Evolutionary conservation across 2,113 vertebrate genomes (phyloP), one percentile per base, ranked within the genome.

Genomic region (Alethe castanea): DNA sequence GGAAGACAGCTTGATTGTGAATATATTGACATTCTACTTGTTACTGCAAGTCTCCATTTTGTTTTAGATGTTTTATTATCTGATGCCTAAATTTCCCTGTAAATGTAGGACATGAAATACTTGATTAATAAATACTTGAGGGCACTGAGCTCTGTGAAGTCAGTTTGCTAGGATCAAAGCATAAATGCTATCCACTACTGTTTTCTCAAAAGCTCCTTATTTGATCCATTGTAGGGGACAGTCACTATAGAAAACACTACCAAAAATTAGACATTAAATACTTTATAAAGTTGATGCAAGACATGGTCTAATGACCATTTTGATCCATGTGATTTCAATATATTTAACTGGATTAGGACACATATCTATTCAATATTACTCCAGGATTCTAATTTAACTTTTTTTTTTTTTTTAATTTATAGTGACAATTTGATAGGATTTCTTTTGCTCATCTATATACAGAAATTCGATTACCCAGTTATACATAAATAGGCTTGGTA

Each of bases 1-100:
- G 38, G 83, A 95, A 92, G 91, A 74, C 53, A 91, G 77, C 77
- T 94, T 96, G 94, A 81, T 60, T 86, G 65, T 84, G 65, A 84
- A 71, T 95, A 76, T 81, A 76, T 81, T 87, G 78, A 35, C 81
- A 89, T 89, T 89, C 57, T 65, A 65, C 69, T 95, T 53, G 19
- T 53, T 91, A 76, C 40, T 48, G 33, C 48, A 91, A 76, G 72
- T 92, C 36, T 84, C 45, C 8, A 14, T 86, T 92, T 94, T 87
- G 44, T 64, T 93, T 96, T 76, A 88, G 28, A 76, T 29, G 10
- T 61, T 94, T 90, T 94, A 24, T 61, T 48, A 57, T 78, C 11
- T 91, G 77, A 86, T 71, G 31, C 20, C 19, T 86, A 73, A 81
- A 81, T 71, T 80, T 4, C 19, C 17, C 26, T 67, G 31, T 74